Evolutionary conservation across 2,797 vertebrate genomes (phyloP).

Genomic region (Crax fasciolata): DNA sequence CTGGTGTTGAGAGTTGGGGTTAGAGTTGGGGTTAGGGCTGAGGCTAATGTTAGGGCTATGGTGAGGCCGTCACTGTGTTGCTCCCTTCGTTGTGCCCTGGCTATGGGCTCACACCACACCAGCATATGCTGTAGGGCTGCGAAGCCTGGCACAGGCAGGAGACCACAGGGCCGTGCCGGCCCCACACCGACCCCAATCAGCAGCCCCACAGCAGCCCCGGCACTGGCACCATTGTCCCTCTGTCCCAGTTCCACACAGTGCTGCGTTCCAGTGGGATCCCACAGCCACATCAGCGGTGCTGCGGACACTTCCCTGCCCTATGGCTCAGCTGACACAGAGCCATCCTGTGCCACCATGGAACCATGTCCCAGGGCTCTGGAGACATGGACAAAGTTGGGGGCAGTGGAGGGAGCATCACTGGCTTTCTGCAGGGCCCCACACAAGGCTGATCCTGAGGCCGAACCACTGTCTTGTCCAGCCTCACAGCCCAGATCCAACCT

Average conservation of each 20-base stretch:
- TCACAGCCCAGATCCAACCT: neutral
- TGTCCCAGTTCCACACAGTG: accelerated
- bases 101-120: too few species aligned
- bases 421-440: neutral
- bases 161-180: too few species aligned
- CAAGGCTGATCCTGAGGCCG: neutral
- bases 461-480: neutral
- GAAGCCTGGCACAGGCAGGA: neutral
- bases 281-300: neutral
- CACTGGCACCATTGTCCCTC: accelerated
- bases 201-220: accelerated
- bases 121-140: neutral
- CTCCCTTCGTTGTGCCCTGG: too few species aligned
- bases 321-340: accelerated
- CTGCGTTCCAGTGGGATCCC: neutral
- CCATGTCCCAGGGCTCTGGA: accelerated
- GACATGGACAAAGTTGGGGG: accelerated
- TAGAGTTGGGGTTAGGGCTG: too few species aligned
- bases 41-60: too few species aligned
- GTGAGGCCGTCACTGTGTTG: too few species aligned
- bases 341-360: accelerated
- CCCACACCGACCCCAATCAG: accelerated
- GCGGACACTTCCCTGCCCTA: accelerated
- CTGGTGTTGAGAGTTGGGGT: too few species aligned
- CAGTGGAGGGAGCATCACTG: accelerated